Percentiles rank a stretch among this genome's conserved stretches.
Evolutionary conservation across 2,888 invertebrate genomes (phyloP).

Genomic region (Pseudeuparius sepicola): DNA sequence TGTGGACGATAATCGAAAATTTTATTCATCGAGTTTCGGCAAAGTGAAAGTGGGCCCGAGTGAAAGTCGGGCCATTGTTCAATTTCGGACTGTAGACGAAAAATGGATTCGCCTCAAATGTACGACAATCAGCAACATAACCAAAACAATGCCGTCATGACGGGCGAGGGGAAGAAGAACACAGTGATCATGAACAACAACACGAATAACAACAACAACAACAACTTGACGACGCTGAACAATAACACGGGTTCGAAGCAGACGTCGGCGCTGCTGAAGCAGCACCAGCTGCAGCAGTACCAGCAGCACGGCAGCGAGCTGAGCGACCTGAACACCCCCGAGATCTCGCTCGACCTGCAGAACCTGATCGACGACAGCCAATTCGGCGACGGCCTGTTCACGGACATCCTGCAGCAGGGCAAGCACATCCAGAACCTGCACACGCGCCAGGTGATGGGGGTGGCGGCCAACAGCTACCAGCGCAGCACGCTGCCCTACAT

Average conservation of each 20-base stretch:
- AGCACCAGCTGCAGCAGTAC: constrained; percentile 61
- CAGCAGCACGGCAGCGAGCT: constrained; percentile 64
- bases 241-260: constrained; percentile 43
- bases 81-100: constrained; percentile 19
- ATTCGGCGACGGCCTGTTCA: constrained; percentile 78
- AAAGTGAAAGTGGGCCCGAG: constrained; percentile 32
- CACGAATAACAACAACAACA: constrained; percentile 39
- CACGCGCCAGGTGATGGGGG: constrained; percentile 40
- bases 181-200: constrained; percentile 39
- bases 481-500: constrained; percentile 76
- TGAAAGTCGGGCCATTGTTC: constrained; percentile 30
- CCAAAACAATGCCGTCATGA: constrained; percentile 48
- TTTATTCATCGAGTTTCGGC: constrained; percentile 29
- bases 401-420: constrained; percentile 59
- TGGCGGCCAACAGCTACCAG: constrained; percentile 41
- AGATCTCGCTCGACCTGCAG: constrained; percentile 85
- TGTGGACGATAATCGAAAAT: constrained; percentile 19
- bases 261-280: constrained; percentile 50
- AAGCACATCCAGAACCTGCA: constrained; percentile 39
- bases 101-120: constrained; percentile 80
- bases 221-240: constrained; percentile 40
- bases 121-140: constrained; percentile 61
- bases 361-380: constrained; percentile 85
- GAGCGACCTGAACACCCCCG: constrained; percentile 83
- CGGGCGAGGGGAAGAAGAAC: constrained; percentile 43